Conservation (phyloP, 2,797 vertebrate genomes). For the Astyanax mexicanus region DNA sequence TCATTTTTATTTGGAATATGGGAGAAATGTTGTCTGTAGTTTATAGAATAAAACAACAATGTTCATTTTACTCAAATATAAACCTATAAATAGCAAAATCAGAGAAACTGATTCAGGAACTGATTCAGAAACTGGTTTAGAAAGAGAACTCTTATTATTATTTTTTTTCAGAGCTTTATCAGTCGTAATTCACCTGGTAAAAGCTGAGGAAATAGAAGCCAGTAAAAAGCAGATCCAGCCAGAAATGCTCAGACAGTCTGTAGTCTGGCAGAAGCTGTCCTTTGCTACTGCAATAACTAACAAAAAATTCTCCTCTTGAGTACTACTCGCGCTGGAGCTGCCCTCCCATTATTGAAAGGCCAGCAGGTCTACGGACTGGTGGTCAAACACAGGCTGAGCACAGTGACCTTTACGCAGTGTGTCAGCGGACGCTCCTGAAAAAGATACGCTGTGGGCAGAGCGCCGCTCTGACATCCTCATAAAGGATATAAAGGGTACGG, state of each 20-base stretch:
- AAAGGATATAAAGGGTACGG: slow-evolving; percentile 5
- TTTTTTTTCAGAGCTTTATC: no score
- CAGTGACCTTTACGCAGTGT: slow-evolving; percentile 27
- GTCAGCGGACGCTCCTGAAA: background rate
- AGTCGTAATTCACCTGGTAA: background rate
- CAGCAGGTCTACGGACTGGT: slow-evolving; percentile 16
- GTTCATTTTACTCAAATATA: no score
- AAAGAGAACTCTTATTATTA: no score
- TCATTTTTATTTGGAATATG: no score
- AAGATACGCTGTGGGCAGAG: slow-evolving; percentile 1
- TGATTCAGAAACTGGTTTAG: no score
- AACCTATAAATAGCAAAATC: no score
- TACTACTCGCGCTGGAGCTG: background rate
- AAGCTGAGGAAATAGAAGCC: background rate
- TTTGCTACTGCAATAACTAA: background rate
- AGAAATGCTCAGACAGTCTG: background rate
- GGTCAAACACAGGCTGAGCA: slow-evolving; percentile 24
- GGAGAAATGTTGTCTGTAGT: no score
- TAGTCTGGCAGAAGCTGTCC: background rate
- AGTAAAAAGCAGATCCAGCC: background rate
- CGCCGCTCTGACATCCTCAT: background rate
- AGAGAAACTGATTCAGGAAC: no score
- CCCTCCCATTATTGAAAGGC: slow-evolving; percentile 6
- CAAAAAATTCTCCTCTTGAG: background rate
- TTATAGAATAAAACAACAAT: no score